Evolutionary conservation across 1,140 invertebrate species (phyloP).

Genomic region (Heterodera schachtii): DNA sequence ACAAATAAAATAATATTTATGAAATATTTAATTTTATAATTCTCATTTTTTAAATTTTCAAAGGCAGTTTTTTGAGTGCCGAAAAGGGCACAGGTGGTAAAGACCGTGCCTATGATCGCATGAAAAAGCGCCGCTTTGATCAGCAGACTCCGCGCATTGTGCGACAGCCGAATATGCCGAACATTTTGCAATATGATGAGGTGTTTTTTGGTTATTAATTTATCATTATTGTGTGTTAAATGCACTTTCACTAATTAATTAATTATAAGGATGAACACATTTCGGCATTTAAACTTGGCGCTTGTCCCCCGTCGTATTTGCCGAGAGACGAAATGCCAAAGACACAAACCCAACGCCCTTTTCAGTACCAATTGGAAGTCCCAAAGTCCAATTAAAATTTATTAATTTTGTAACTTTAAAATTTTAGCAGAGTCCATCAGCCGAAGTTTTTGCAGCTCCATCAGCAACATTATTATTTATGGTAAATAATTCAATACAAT

Average conservation of each 20-base stretch:
- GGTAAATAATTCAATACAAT: too few species aligned
- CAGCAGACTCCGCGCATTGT: slow-evolving; percentile 3
- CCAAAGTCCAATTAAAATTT: not conserved
- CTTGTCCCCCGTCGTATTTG: slow-evolving; percentile 26
- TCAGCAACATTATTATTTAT: slow-evolving; percentile 3
- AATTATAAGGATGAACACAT: not conserved
- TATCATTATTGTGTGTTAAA: not conserved
- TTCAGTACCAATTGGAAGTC: slow-evolving; percentile 14
- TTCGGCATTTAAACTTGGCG: slow-evolving; percentile 15
- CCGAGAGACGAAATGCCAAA: slow-evolving; percentile 6
- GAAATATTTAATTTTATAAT: not conserved
- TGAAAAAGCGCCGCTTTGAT: slow-evolving; percentile 7
- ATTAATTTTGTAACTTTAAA: not conserved
- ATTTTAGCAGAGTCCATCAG: not conserved
- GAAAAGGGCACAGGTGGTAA: slow-evolving; percentile 10
- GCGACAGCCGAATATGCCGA: not conserved
- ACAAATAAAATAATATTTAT: too few species aligned
- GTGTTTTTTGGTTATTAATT: not conserved
- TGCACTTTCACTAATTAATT: not conserved
- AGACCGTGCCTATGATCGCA: slow-evolving; percentile 5
- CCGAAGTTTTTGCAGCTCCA: not conserved
- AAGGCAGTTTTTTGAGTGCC: not conserved
- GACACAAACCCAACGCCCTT: not conserved
- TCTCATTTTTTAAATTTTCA: not conserved
- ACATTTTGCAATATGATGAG: not conserved